Conservation (phyloP, 2,113 vertebrate species). For the Edolisoma coerulescens region DNA sequence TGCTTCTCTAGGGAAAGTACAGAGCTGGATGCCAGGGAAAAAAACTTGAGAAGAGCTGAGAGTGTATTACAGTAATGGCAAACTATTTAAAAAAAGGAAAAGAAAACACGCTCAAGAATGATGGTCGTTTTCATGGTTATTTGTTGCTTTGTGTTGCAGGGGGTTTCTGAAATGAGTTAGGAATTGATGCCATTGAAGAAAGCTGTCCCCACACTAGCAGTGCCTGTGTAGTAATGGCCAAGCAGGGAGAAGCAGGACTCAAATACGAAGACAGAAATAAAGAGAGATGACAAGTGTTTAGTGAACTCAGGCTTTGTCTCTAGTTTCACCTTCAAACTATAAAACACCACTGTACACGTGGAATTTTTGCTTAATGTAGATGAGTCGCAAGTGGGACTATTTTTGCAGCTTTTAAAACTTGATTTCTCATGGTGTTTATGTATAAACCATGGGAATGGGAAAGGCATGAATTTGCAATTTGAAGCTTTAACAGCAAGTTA, state of each 20-base stretch:
- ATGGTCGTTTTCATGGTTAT: background rate
- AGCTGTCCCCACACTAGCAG: background rate
- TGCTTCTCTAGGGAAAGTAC: background rate
- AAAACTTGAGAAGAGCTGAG: background rate
- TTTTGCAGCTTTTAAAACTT: background rate
- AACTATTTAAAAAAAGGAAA: background rate
- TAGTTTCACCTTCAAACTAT: background rate
- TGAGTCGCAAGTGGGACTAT: background rate
- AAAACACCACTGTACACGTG: background rate
- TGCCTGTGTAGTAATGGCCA: background rate
- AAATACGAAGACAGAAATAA: background rate
- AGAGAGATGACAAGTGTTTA: background rate
- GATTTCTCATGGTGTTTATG: background rate
- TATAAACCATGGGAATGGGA: background rate
- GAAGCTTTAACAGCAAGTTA: background rate
- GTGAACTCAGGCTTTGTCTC: background rate
- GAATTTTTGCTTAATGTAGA: background rate
- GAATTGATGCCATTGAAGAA: background rate
- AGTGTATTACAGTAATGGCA: background rate
- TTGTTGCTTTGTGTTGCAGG: background rate
- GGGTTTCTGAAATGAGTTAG: background rate
- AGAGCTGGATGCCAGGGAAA: background rate
- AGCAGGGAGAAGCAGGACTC: background rate
- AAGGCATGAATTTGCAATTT: background rate
- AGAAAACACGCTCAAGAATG: background rate